Conservation (phyloP, 1,140 invertebrate genomes). For the Trichomalopsis sarcophagae region DNA sequence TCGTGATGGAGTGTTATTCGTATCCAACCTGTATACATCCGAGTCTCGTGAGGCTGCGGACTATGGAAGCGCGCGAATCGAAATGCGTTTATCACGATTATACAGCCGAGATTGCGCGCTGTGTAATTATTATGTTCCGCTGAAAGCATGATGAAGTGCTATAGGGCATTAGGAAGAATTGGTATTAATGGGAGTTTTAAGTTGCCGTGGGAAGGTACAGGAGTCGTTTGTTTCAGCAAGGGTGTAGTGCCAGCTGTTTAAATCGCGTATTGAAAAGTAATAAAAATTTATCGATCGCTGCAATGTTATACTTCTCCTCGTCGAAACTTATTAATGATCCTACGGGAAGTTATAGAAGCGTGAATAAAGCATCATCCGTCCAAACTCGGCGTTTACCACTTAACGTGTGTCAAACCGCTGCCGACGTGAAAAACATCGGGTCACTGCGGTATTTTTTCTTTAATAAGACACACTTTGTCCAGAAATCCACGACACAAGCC, state of each 20-base stretch:
- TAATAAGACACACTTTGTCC: no score
- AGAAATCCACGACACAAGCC: no score
- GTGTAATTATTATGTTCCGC: conserved; percentile 7
- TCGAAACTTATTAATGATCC: neutral
- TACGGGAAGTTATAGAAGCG: no score
- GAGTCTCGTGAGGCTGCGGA: neutral
- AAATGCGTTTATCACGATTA: conserved; percentile 2
- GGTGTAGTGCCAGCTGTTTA: no score
- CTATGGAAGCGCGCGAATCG: neutral
- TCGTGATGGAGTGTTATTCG: neutral
- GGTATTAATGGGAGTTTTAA: conserved; percentile 8
- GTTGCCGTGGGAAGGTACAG: neutral
- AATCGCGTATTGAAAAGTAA: neutral
- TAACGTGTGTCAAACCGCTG: no score
- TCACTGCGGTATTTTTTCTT: no score
- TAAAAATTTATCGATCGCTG: neutral
- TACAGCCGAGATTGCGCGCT: neutral
- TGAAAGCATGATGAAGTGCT: conserved; percentile 14
- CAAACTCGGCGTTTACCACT: neutral
- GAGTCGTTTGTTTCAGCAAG: neutral
- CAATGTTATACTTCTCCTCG: neutral
- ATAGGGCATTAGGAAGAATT: neutral
- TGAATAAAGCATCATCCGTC: no score
- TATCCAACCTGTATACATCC: neutral
- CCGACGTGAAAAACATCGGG: no score